Evolutionary conservation across 1,140 invertebrate genomes (phyloP).

Genomic region (Mizuhopecten yessoensis): DNA sequence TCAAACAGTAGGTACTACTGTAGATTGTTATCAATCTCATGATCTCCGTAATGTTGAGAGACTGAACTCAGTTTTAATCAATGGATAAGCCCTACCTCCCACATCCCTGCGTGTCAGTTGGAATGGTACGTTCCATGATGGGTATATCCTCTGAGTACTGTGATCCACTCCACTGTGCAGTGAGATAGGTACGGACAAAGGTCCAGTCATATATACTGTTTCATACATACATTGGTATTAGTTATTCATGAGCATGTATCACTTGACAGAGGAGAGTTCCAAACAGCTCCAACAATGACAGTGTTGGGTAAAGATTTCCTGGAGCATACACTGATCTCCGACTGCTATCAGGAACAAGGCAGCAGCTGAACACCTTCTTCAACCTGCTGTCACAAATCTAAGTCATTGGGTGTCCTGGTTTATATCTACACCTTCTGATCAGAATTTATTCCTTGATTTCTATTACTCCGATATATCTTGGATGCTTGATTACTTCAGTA

Average conservation of each 20-base stretch:
- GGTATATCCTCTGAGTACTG: not conserved
- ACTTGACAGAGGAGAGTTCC: constrained; percentile 12
- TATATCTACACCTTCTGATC: not conserved
- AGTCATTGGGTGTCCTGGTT: not conserved
- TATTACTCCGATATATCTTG: not conserved
- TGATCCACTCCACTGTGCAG: not conserved
- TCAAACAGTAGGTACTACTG: constrained; percentile 21
- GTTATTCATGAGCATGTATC: constrained; percentile 20
- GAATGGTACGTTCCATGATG: constrained; percentile 23
- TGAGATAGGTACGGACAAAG: not conserved
- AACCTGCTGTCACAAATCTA: not conserved
- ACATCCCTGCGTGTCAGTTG: not conserved
- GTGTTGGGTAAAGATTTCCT: not conserved
- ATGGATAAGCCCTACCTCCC: constrained; percentile 2
- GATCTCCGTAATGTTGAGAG: not conserved
- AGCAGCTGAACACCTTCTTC: too few relatives aligned
- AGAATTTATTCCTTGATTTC: not conserved
- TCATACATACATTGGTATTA: not conserved
- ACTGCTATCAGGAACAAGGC: not conserved
- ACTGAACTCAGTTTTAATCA: constrained; percentile 33
- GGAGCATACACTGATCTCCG: not conserved
- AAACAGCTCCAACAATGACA: too few relatives aligned
- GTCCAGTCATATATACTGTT: not conserved
- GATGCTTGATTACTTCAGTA: not conserved
- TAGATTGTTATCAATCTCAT: constrained; percentile 28